Evolutionary conservation across 2,888 invertebrate species (phyloP), one percentile per base, ranked within the genome.

Genomic region (Agrilus biguttatus): DNA sequence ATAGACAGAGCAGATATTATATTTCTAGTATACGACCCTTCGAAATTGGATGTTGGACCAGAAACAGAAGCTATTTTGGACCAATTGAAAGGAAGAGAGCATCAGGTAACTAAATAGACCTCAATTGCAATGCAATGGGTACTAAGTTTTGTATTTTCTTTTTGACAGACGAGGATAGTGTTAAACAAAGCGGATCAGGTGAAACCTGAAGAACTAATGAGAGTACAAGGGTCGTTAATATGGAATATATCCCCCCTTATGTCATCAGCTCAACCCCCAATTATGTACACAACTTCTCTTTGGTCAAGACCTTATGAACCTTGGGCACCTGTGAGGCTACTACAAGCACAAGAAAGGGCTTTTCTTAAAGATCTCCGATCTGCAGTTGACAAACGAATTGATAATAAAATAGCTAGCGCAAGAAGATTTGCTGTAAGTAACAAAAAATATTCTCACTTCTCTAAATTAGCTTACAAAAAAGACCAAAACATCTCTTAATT

Each of bases 181-280:
- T 71, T 95, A 46, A 95, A 95, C 74, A 95, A 95, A 70, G 93
- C 91, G 23, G 93, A 93, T 66, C 83, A 82, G 51, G 86, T 93
- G 36, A 85, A 86, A 59, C 87, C 91, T 1, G 91, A 91, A 62
- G 92, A 93, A 65, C 67, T 95, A 51, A 82, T 93, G 81, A 77
- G 90, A 52, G 91, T 93, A 3, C 92, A 93, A 65, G 88, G 91
- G 53, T 90, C 89, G 10, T 72, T 95, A 41, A 89, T 95, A 58
- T 95, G 93, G 95, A 92, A 91, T 65, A 87, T 95, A 56, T 91
- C 91, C n/a, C 93, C 93, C 5, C 69, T 93, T 55, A 89, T 95
- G 85, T 90, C 91, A 49, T 90, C 90, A 38, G 83, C 89, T 38
- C 91, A 92, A 63, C 92, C 93, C 5, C 93, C 93, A 17, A 75